Percentiles rank a stretch among this genome's conserved stretches.
Conservation (phyloP, 2,797 vertebrate genomes). For the Merluccius polli region DNA sequence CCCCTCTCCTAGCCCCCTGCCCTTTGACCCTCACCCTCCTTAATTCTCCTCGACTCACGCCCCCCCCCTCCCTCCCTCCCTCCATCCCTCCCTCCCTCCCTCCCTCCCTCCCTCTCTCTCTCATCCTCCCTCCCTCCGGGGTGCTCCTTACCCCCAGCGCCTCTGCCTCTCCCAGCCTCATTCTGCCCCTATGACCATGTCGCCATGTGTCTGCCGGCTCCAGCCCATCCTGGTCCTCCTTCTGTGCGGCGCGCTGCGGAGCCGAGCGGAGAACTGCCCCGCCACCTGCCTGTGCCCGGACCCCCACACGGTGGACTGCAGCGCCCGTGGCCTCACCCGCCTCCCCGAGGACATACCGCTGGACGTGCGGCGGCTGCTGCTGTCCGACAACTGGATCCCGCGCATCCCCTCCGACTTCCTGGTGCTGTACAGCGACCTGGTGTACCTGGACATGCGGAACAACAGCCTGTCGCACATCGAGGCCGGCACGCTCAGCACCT, state of each 20-base stretch:
- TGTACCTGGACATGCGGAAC: conserved; percentile 95
- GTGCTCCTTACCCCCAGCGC: conserved; percentile 46
- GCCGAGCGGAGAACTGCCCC: conserved; percentile 82
- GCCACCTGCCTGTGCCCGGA: conserved; percentile 87
- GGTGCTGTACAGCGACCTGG: conserved; percentile 92
- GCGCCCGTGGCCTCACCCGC: conserved; percentile 85
- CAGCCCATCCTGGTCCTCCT: conserved; percentile 79
- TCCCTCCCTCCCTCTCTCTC: conserved; percentile 57
- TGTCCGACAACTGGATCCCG: conserved; percentile 91
- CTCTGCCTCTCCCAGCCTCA: conserved; percentile 44
- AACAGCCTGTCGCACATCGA: conserved; percentile 88
- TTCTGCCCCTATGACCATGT: conserved; percentile 79
- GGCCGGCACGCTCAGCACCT: conserved; percentile 90
- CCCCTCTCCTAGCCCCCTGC: conserved; percentile 53
- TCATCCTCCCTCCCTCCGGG: conserved; percentile 55
- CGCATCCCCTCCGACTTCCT: conserved; percentile 91
- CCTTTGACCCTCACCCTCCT: conserved; percentile 24
- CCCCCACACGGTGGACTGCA: conserved; percentile 95
- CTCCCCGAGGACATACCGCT: conserved; percentile 88
- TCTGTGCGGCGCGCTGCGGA: conserved; percentile 73
- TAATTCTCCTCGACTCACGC: conserved; percentile 17
- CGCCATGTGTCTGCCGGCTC: conserved; percentile 81
- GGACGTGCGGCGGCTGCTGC: conserved; percentile 90
- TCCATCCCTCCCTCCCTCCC: conserved; percentile 18
- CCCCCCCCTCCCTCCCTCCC: conserved; percentile 29